Evolutionary conservation across 2,888 invertebrate genomes (phyloP).

Genomic region (Drosophila mettleri): DNA sequence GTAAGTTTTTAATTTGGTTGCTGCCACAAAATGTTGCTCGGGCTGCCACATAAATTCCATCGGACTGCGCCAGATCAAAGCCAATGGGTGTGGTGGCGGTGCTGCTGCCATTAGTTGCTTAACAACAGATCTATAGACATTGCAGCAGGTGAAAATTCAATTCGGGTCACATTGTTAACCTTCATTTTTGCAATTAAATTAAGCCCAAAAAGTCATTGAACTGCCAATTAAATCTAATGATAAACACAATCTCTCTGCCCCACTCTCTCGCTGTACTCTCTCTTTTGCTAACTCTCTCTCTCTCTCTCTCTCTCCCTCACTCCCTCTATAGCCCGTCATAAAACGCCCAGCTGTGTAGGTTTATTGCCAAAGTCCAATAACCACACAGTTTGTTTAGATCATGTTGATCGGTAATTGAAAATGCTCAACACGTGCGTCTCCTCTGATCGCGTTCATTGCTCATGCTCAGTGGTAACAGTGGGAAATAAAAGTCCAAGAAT

Average conservation of each 20-base stretch:
- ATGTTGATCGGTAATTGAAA: slow-evolving; percentile 65
- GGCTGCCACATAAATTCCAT: slow-evolving; percentile 68
- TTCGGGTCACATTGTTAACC: slow-evolving; percentile 42
- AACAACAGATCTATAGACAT: slow-evolving; percentile 8
- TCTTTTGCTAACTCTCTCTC: neutral
- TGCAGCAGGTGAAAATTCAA: slow-evolving; percentile 61
- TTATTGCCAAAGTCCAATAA: slow-evolving; percentile 43
- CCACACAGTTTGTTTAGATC: slow-evolving; percentile 42
- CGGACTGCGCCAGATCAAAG: slow-evolving; percentile 69
- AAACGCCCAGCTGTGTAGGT: slow-evolving; percentile 32
- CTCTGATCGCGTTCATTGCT: slow-evolving; percentile 53
- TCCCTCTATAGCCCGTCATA: slow-evolving; percentile 51
- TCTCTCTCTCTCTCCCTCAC: slow-evolving; percentile 1
- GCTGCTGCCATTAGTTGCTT: slow-evolving; percentile 28
- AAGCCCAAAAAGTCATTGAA: slow-evolving; percentile 51
- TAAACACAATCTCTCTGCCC: slow-evolving; percentile 9
- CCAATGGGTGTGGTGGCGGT: slow-evolving; percentile 31
- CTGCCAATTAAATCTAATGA: slow-evolving; percentile 34
- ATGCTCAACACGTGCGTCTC: slow-evolving; percentile 70
- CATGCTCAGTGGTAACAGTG: slow-evolving; percentile 47
- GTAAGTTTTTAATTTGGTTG: slow-evolving; percentile 41
- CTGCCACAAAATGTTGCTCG: slow-evolving; percentile 24
- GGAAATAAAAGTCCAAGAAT: slow-evolving; percentile 27
- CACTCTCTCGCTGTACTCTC: neutral
- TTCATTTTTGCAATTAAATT: slow-evolving; percentile 57